Percentiles rank a stretch among this genome's conserved stretches.
These are phyloP conservation scores for Cinclus cinclus DNA, from an alignment of 2,113 vertebrate genomes.

Conservation along the genomic window DNA sequence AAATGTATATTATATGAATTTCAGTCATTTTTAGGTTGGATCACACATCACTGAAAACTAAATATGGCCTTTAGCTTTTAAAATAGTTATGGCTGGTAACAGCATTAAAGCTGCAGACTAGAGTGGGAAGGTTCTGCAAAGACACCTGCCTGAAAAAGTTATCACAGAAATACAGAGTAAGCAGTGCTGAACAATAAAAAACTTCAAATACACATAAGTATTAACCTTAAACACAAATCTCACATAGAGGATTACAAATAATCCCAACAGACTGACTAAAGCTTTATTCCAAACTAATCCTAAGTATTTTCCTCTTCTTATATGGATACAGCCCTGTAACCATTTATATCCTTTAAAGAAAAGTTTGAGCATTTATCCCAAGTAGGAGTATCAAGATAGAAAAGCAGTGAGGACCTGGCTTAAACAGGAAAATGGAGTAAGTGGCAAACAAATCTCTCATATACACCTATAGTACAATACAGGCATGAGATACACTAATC, in stretches of 20 bases:
- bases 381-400: background rate
- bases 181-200: background rate
- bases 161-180: background rate
- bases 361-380: background rate
- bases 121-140: background rate
- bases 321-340: background rate
- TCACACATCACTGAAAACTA: background rate
- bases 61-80: background rate
- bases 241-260: background rate
- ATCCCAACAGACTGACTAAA: background rate
- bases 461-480: background rate
- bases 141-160: background rate
- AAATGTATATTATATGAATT: background rate
- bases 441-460: background rate
- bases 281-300: background rate
- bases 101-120: background rate
- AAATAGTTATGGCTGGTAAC: background rate
- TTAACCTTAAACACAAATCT: background rate
- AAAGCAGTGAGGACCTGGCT: background rate
- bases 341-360: background rate
- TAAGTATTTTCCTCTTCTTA: background rate
- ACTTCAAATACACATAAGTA: background rate
- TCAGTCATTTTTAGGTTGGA: background rate
- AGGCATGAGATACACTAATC: background rate
- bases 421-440: background rate